Evolutionary conservation across 1,140 invertebrate species (phyloP).

Genomic region (Trichogramma pretiosum): DNA sequence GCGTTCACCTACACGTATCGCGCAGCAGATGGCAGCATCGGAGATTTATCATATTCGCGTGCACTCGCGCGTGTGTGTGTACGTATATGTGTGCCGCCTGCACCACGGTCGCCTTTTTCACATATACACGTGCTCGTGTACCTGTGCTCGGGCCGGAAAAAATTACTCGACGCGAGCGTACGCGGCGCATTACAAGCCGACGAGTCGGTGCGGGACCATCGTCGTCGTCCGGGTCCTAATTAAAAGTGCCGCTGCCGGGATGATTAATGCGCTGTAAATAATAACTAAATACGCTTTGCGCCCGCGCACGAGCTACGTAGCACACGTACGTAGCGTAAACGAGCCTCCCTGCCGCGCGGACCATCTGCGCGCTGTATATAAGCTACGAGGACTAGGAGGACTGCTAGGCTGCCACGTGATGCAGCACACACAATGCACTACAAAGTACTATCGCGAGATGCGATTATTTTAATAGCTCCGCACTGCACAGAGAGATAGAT

Average conservation of each 20-base stretch:
- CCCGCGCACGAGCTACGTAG: slow-evolving; percentile 9
- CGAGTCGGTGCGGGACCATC: background rate
- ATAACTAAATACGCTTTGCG: slow-evolving; percentile 17
- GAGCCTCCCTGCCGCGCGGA: slow-evolving; percentile 4
- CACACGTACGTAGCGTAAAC: slow-evolving; percentile 5
- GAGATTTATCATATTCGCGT: slow-evolving; percentile 4
- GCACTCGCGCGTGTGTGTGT: no score
- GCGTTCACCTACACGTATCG: no score
- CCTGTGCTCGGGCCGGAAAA: no score
- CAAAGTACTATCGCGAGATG: slow-evolving; percentile 4
- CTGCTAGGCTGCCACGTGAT: no score
- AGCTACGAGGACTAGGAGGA: no score
- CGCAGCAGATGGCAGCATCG: no score
- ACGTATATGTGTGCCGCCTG: no score
- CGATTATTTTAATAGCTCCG: slow-evolving; percentile 20
- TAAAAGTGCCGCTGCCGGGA: slow-evolving; percentile 11
- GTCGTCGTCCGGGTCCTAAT: slow-evolving; percentile 5
- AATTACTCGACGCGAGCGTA: slow-evolving; percentile 8
- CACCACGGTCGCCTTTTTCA: no score
- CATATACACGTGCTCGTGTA: no score
- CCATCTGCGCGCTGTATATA: no score
- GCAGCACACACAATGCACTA: no score
- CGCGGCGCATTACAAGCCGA: background rate
- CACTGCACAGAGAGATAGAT: no score
- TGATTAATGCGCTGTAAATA: slow-evolving; percentile 21